Percentiles rank a stretch among this genome's conserved stretches.
These are phyloP conservation scores for Gasteruption jaculator DNA, from an alignment of 2,888 invertebrate species.

Conservation along the genomic window DNA sequence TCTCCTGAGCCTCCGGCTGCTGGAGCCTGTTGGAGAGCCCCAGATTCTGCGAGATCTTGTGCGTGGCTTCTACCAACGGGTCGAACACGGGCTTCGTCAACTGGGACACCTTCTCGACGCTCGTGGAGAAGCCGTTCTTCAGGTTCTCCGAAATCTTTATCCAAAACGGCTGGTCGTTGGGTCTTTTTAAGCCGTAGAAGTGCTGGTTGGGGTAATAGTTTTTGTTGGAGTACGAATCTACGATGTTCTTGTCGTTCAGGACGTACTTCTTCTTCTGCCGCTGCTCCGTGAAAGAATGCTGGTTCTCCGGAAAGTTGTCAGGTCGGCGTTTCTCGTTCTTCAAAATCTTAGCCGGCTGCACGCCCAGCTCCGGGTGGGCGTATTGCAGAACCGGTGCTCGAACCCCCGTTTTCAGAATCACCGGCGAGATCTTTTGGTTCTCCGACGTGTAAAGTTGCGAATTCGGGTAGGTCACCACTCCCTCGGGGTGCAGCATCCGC, in stretches of 20 bases:
- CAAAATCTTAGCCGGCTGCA: slow-evolving; percentile 64
- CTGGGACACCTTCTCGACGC: slow-evolving; percentile 67
- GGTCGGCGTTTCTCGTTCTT: slow-evolving; percentile 41
- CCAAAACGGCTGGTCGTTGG: slow-evolving; percentile 65
- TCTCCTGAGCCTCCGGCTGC: slow-evolving; percentile 59
- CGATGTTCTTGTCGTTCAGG: slow-evolving; percentile 40
- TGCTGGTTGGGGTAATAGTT: slow-evolving; percentile 45
- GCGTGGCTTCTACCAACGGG: slow-evolving; percentile 73
- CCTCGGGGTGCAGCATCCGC: slow-evolving; percentile 66
- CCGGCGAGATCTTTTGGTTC: slow-evolving; percentile 56
- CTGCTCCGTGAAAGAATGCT: slow-evolving; percentile 38
- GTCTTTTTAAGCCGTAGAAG: slow-evolving; percentile 58
- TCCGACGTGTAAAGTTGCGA: slow-evolving; percentile 64
- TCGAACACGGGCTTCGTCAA: slow-evolving; percentile 63
- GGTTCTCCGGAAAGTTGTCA: slow-evolving; percentile 37
- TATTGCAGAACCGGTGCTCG: slow-evolving; percentile 74
- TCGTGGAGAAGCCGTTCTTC: slow-evolving; percentile 67
- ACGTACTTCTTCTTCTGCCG: slow-evolving; percentile 47
- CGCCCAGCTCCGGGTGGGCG: slow-evolving; percentile 75
- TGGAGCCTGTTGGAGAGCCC: slow-evolving; percentile 56
- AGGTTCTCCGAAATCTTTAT: slow-evolving; percentile 68
- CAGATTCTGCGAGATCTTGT: slow-evolving; percentile 73
- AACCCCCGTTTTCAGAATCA: slow-evolving; percentile 66
- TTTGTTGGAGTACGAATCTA: slow-evolving; percentile 41
- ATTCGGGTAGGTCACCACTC: slow-evolving; percentile 58